phyloP scores from a whole-genome alignment of 1,140 invertebrate genomes.

The Thaumatotibia leucotreta region DNA sequence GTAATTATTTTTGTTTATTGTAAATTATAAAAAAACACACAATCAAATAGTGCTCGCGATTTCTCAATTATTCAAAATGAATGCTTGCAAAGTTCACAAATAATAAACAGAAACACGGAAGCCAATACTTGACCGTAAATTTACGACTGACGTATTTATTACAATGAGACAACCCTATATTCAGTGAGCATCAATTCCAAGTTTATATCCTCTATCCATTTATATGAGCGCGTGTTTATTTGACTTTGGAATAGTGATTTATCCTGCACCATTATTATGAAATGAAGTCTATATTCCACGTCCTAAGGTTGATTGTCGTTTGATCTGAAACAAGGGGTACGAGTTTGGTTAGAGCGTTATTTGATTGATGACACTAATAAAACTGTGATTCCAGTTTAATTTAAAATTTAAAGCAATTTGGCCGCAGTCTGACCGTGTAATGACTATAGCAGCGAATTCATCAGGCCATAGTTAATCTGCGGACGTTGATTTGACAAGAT shows the following conservation, averaged over 20 bases:
- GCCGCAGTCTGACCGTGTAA: slow-evolving; percentile 65
- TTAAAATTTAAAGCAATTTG: slow-evolving; percentile 75
- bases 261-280: slow-evolving; percentile 30
- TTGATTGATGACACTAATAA: slow-evolving; percentile 75
- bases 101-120: background rate
- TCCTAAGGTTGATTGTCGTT: slow-evolving; percentile 45
- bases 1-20: too few relatives aligned
- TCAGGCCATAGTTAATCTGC: slow-evolving; percentile 24
- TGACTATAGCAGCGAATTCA: slow-evolving; percentile 41
- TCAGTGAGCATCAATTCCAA: slow-evolving; percentile 58
- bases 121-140: background rate
- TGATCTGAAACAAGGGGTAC: slow-evolving; percentile 28
- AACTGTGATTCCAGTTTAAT: slow-evolving; percentile 75
- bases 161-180: slow-evolving; percentile 28
- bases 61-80: too few relatives aligned
- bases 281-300: slow-evolving; percentile 25
- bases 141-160: background rate
- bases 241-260: slow-evolving; percentile 56
- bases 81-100: background rate
- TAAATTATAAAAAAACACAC: too few relatives aligned
- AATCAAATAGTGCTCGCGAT: too few relatives aligned
- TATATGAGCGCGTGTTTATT: slow-evolving; percentile 67
- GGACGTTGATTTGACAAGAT: slow-evolving; percentile 2
- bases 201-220: slow-evolving; percentile 64
- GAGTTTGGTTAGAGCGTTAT: slow-evolving; percentile 55